Evolutionary conservation across 2,888 invertebrate genomes (phyloP).

Genomic region (Drosophila formosana): DNA sequence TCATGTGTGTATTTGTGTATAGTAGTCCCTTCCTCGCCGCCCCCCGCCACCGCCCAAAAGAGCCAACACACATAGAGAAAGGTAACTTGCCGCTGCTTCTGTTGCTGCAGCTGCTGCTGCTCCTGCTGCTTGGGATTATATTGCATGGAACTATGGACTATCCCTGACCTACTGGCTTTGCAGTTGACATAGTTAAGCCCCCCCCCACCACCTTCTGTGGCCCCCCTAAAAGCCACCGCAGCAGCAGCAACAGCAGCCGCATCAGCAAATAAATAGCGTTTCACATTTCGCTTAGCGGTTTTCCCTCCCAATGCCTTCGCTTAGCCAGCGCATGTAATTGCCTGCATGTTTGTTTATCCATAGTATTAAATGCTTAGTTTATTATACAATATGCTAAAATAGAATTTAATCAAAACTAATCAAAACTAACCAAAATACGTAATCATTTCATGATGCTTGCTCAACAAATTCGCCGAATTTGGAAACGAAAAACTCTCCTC

Average conservation of each 20-base stretch:
- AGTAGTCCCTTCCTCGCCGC: constrained; percentile 14
- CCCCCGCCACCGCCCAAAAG: constrained; percentile 10
- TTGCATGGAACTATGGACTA: constrained; percentile 53
- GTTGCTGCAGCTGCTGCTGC: constrained; percentile 18
- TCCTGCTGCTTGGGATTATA: constrained; percentile 38
- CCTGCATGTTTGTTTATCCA: constrained; percentile 51
- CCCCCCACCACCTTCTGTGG: background rate
- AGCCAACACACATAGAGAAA: constrained; percentile 56
- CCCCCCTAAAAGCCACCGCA: constrained; percentile 3
- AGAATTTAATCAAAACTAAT: constrained; percentile 3
- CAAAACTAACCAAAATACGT: constrained; percentile 36
- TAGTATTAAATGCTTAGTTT: constrained; percentile 15
- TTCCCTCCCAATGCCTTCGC: constrained; percentile 30
- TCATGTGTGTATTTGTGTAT: constrained; percentile 10
- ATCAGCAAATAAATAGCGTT: constrained; percentile 77
- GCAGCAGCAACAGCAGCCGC: constrained; percentile 44
- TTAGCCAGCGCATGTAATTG: constrained; percentile 32
- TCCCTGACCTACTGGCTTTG: constrained; percentile 78
- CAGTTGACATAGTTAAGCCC: constrained; percentile 72
- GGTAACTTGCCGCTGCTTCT: constrained; percentile 59
- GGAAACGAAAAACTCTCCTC: constrained; percentile 47
- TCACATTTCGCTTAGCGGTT: constrained; percentile 77
- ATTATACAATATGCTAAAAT: constrained; percentile 17
- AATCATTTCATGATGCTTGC: constrained; percentile 78
- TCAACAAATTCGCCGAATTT: constrained; percentile 77